These are phyloP conservation scores for Papilio helenus DNA, from an alignment of 1,140 invertebrate species.

Conservation along the genomic window DNA sequence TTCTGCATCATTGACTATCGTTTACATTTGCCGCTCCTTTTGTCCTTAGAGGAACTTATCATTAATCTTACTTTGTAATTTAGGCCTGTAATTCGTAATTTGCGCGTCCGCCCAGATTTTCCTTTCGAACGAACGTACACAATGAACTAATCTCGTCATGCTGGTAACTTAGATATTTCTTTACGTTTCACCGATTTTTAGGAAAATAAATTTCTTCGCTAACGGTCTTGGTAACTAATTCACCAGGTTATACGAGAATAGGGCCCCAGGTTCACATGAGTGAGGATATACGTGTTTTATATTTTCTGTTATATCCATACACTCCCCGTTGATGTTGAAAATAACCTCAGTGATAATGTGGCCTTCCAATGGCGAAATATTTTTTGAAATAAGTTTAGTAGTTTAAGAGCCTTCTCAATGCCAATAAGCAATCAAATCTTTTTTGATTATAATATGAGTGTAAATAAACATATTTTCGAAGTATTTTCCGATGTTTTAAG, in stretches of 20 bases:
- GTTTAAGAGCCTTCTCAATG: no score
- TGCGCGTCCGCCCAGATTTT: conserved; percentile 32
- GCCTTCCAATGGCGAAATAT: no score
- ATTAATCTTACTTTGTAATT: conserved; percentile 32
- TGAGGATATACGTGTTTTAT: no score
- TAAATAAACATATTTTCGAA: no score
- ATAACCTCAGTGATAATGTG: no score
- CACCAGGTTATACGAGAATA: neutral
- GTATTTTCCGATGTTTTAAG: no score
- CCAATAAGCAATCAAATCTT: no score
- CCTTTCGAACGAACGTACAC: conserved; percentile 8
- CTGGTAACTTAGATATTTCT: conserved; percentile 27
- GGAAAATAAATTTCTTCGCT: conserved; percentile 4
- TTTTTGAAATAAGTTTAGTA: no score
- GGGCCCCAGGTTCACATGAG: no score
- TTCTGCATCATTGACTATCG: conserved; percentile 12
- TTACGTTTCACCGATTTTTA: neutral
- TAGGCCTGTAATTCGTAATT: conserved; percentile 31
- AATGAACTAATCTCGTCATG: conserved; percentile 30
- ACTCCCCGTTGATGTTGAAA: no score
- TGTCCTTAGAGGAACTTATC: neutral
- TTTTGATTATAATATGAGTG: no score
- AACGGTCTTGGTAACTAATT: neutral
- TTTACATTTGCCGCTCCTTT: conserved; percentile 6
- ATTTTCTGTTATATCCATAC: no score